Evolutionary conservation across 2,797 vertebrate species (phyloP), one percentile per base, ranked within the genome.

Genomic region (Hydrophis major): DNA sequence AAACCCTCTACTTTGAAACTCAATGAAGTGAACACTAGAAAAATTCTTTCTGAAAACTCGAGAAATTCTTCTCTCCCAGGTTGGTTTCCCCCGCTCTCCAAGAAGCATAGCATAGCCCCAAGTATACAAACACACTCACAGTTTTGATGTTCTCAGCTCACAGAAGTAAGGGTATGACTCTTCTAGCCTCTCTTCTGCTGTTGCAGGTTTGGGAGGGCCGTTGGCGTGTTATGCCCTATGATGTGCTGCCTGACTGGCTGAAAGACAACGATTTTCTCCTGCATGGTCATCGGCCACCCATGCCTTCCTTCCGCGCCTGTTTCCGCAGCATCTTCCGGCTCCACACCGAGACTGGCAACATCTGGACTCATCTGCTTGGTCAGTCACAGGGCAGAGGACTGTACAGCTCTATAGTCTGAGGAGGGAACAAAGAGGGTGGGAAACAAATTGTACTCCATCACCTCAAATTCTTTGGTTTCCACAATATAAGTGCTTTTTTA

Each of bases 341-440:
- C 37, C 95, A 96, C 92, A 96, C 95, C 0, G 95, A 96, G 87
- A 95, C 95, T 0, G 95, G 95, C 57, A 95, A 96, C 95, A 96
- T 96, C 87, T 96, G 95, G 95, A 94, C 95, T 5, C 95, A 95
- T 22, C 92, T 96, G 16, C 89, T 96, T 22, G 95, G 95, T 95
- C 50, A 94, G 93, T 90, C 59, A 42, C 3, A n/a, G 25, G n/a
- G 27, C 16, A 61, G 42, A 11, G 27, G 20, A 50, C 4, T n/a
- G 28, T 0, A 22, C 14, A 87, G 56, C 20, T 60, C n/a, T 12
- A 42, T 11, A 86, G 0, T 56, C 32, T n/a, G 14, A 88, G 50
- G 42, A 6, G 13, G 57, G 55, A 20, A 56, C 28, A 56, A 22
- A 57, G 27, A 13, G 47, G 32, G 1, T 12, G 20, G 18, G 37